phyloP scores from a whole-genome alignment of 1,140 invertebrate species.

The Drosophila athabasca region DNA sequence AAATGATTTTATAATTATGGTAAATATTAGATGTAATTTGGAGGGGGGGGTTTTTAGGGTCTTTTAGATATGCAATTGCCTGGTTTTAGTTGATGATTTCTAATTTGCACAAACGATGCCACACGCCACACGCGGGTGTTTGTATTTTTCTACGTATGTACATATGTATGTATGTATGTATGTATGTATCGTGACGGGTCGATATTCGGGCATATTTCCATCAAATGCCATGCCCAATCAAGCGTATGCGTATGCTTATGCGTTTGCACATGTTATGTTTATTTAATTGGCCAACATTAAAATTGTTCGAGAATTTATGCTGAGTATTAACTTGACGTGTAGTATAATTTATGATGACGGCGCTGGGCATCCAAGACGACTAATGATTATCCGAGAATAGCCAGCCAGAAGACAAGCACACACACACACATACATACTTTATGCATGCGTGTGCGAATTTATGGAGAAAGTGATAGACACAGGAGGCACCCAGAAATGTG shows the following conservation, averaged over 20 bases:
- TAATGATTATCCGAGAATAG: conserved; percentile 1
- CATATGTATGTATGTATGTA: too few species aligned
- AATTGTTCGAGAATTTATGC: conserved; percentile 21
- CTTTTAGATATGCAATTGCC: background rate
- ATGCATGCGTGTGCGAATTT: too few species aligned
- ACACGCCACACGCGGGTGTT: background rate
- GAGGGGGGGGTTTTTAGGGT: background rate
- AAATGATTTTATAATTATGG: conserved; percentile 38
- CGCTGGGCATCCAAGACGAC: background rate
- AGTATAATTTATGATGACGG: conserved; percentile 28
- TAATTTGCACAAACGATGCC: conserved; percentile 49
- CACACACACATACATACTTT: too few species aligned
- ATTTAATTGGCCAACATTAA: conserved; percentile 66
- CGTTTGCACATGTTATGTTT: conserved; percentile 60
- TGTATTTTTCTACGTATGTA: background rate
- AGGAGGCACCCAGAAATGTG: too few species aligned
- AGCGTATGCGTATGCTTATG: conserved; percentile 31
- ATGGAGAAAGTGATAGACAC: too few species aligned
- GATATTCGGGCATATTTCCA: conserved; percentile 18
- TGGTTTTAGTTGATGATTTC: conserved; percentile 18
- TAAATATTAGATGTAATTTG: conserved; percentile 20
- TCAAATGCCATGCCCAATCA: conserved; percentile 50
- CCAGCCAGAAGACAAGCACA: background rate
- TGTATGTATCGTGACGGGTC: background rate
- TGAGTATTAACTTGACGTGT: background rate